These are phyloP conservation scores for Anguilla megastoma DNA, from an alignment of 2,797 vertebrate species.

Conservation along the genomic window DNA sequence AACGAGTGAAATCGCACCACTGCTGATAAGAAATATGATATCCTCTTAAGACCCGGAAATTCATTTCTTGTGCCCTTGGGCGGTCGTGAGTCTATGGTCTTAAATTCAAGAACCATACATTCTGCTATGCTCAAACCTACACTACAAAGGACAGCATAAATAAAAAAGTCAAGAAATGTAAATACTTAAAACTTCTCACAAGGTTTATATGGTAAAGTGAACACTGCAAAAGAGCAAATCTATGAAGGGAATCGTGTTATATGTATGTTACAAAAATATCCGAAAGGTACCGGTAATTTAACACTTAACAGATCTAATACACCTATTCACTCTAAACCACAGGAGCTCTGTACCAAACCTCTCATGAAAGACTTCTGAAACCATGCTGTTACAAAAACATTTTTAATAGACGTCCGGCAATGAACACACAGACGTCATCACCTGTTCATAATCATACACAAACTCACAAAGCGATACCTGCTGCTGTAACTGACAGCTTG, in stretches of 20 bases:
- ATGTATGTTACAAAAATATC: too few relatives aligned
- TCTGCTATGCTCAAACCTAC: slow-evolving; percentile 64
- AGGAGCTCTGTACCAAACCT: too few relatives aligned
- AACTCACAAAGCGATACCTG: too few relatives aligned
- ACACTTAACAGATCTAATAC: too few relatives aligned
- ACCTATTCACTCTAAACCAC: too few relatives aligned
- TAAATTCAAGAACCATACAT: slow-evolving; percentile 98
- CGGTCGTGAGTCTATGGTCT: slow-evolving; percentile 77
- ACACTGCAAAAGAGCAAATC: background rate
- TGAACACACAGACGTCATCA: too few relatives aligned
- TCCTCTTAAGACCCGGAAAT: background rate
- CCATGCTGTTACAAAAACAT: background rate
- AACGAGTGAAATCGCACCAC: background rate
- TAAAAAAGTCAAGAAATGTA: slow-evolving; percentile 29
- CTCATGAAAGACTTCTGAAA: background rate
- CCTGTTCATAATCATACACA: too few relatives aligned
- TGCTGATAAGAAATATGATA: background rate
- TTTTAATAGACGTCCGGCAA: background rate
- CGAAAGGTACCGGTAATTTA: background rate
- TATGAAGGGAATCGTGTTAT: background rate
- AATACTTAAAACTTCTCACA: background rate
- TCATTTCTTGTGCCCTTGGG: too few relatives aligned
- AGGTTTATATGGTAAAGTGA: background rate
- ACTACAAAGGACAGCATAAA: slow-evolving; percentile 96
- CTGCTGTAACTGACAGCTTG: background rate